phyloP scores from a whole-genome alignment of 2,797 vertebrate species.

The Xiphophorus birchmanni region DNA sequence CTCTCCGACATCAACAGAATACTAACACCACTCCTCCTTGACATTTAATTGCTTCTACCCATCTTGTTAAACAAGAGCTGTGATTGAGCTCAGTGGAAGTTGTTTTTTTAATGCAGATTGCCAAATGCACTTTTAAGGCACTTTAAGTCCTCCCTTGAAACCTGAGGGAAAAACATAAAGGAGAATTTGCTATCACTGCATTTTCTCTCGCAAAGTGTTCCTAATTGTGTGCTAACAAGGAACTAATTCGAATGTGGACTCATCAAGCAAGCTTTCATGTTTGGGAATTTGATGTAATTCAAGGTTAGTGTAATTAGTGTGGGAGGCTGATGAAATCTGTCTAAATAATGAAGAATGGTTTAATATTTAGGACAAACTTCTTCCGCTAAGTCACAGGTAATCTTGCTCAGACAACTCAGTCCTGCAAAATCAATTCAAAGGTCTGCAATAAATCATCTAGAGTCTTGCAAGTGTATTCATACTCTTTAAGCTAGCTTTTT shows the following conservation, averaged over 20 bases:
- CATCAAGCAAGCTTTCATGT: conserved; percentile 52
- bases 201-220: conserved; percentile 48
- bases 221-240: conserved; percentile 70
- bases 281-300: conserved; percentile 39
- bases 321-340: conserved; percentile 17
- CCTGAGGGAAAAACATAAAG: conserved; percentile 50
- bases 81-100: conserved; percentile 68
- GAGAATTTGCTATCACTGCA: conserved; percentile 48
- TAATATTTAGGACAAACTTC: conserved; percentile 17
- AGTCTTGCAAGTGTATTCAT: not conserved
- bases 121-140: conserved; percentile 48
- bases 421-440: conserved; percentile 2
- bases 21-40: conserved; percentile 38
- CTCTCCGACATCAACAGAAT: conserved; percentile 47
- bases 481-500: not conserved
- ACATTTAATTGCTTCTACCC: conserved; percentile 56
- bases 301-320: conserved; percentile 36
- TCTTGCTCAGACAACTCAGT: not conserved
- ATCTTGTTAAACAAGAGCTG: conserved; percentile 59
- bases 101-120: conserved; percentile 59
- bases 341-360: conserved; percentile 23
- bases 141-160: conserved; percentile 54
- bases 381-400: conserved; percentile 16
- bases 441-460: not conserved
- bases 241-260: conserved; percentile 59